These are phyloP conservation scores for Cirrhinus mrigala DNA, from an alignment of 2,797 vertebrate species.

Conservation along the genomic window DNA sequence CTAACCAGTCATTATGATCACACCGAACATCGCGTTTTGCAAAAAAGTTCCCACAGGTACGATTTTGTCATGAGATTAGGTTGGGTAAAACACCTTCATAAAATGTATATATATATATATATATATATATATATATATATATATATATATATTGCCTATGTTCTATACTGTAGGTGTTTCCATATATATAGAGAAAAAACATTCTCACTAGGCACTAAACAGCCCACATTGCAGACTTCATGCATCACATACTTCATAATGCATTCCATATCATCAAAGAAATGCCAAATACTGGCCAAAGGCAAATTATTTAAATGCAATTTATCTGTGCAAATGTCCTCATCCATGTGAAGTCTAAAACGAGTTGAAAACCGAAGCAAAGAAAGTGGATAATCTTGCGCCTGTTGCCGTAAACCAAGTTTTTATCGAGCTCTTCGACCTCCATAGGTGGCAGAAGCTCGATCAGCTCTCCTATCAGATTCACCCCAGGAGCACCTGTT, in stretches of 20 bases:
- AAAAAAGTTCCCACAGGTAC: too few species aligned
- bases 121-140: background rate
- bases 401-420: slow-evolving; percentile 32
- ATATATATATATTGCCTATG: background rate
- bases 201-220: background rate
- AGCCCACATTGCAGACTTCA: background rate
- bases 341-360: background rate
- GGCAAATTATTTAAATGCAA: too few species aligned
- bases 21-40: too few species aligned
- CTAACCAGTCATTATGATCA: too few species aligned
- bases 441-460: slow-evolving; percentile 25
- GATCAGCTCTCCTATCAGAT: slow-evolving; percentile 45
- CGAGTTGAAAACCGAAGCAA: background rate
- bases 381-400: background rate
- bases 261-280: background rate
- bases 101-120: background rate
- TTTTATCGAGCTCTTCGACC: slow-evolving; percentile 18
- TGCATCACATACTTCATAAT: background rate
- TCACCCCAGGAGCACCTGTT: slow-evolving; percentile 43
- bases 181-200: background rate
- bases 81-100: background rate
- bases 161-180: background rate
- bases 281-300: background rate
- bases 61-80: too few species aligned
- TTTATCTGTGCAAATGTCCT: too few species aligned